Conservation (phyloP, 2,888 invertebrate genomes). For the Athalia rosae region DNA sequence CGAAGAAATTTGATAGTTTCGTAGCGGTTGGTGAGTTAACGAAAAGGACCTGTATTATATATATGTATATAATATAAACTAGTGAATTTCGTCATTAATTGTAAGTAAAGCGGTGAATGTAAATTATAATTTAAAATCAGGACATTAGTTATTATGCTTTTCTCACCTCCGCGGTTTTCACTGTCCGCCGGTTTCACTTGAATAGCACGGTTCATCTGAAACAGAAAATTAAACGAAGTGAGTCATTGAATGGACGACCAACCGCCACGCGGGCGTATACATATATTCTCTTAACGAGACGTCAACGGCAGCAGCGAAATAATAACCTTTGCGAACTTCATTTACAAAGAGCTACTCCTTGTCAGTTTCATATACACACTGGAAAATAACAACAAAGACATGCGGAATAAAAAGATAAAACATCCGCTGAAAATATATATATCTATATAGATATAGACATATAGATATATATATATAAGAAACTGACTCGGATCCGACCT, state of each 20-base stretch:
- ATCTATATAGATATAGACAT: background rate
- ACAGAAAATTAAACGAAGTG: conserved; percentile 70
- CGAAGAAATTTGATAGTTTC: conserved; percentile 20
- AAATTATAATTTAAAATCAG: conserved; percentile 13
- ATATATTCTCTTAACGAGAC: conserved; percentile 31
- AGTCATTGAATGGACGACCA: conserved; percentile 31
- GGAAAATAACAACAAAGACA: conserved; percentile 28
- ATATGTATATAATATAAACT: too few relatives aligned
- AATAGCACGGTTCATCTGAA: conserved; percentile 99
- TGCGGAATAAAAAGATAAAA: background rate
- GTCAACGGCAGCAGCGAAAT: conserved; percentile 30
- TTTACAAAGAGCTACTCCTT: conserved; percentile 15
- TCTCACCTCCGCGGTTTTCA: conserved; percentile 97
- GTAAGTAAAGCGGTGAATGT: conserved; percentile 36
- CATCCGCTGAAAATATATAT: background rate
- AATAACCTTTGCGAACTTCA: conserved; percentile 34
- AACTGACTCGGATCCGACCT: conserved; percentile 10
- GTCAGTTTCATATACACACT: conserved; percentile 18
- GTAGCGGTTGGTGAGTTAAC: conserved; percentile 1
- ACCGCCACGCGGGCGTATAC: conserved; percentile 8
- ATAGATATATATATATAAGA: too few relatives aligned
- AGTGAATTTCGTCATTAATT: conserved; percentile 28
- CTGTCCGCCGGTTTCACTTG: conserved; percentile 99
- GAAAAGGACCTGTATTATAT: too few relatives aligned
- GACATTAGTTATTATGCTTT: conserved; percentile 36